Evolutionary conservation across 2,113 vertebrate species (phyloP), one percentile per base, ranked within the genome.

Genomic region (Sorex araneus): DNA sequence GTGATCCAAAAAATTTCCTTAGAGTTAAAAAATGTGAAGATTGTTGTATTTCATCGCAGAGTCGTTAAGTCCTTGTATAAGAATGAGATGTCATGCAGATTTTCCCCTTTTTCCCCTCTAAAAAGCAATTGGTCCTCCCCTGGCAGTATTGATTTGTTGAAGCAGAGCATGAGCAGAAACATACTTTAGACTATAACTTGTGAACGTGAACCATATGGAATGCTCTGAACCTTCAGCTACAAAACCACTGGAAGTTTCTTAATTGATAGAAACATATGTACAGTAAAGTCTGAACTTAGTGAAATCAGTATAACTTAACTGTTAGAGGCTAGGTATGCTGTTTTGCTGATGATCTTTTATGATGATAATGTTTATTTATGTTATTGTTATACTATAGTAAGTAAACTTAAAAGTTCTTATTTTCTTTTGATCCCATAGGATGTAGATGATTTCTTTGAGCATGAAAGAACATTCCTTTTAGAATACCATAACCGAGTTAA

Each of bases 401-500:
- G 19, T 87, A 63, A 83, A 15, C 43, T 83, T 75, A 87, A 91
- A 94, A 30, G 0, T 84, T 94, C 50, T 2, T 45, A 67, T 83
- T 96, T 76, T 94, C 32, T 19, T 91, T 96, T 97, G 83, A 89
- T 85, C n/a, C 90, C 93, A 47, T 97, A 99, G 99, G 99, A 99
- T 91, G 99, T 99, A 91, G 99, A 99, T 94, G 99, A 99, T 96
- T 99, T 99, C 98, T 99, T 99, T 95, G 99, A 99, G 92, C 99
- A 99, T 40, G 99, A 99, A 97, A 99, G 99, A 97, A 99, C 99
- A 69, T 99, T 99, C 96, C 99, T 99, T 97, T 98, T 99, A 96
- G 99, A 99, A 92, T 99, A 99, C 96, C 99, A 99, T 98, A 99
- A 99, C 96, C 95, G 99, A 95, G 99, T 99, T 77, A 99, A 99